Percentiles rank a stretch among this genome's conserved stretches.
These are phyloP conservation scores for Chloromyia formosa DNA, from an alignment of 2,888 invertebrate genomes.

Conservation along the genomic window DNA sequence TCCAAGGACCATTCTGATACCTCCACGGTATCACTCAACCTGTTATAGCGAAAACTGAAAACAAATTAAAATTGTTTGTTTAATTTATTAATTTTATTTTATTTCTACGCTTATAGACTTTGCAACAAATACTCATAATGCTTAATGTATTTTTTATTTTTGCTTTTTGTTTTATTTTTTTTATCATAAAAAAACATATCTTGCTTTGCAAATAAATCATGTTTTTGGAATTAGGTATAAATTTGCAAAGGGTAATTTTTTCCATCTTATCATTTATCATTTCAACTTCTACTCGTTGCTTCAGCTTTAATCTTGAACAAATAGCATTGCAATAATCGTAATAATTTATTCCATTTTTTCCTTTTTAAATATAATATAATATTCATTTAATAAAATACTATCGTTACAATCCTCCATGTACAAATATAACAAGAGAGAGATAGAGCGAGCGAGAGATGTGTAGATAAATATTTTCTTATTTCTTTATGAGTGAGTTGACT, in stretches of 20 bases:
- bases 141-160: conserved; percentile 23
- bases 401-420: conserved; percentile 29
- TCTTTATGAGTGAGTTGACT: too few species aligned
- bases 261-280: too few species aligned
- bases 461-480: background rate
- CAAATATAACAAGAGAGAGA: conserved; percentile 38
- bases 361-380: conserved; percentile 25
- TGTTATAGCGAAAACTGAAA: too few species aligned
- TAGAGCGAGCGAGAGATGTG: conserved; percentile 7
- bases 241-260: conserved; percentile 9
- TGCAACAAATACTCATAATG: conserved; percentile 39
- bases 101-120: conserved; percentile 40
- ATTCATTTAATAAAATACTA: conserved; percentile 30
- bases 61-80: too few species aligned
- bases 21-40: too few species aligned
- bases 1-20: too few species aligned
- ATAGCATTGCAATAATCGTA: conserved; percentile 38
- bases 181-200: conserved; percentile 26
- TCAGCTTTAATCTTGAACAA: conserved; percentile 24
- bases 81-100: conserved; percentile 31
- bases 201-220: conserved; percentile 18
- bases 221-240: conserved; percentile 6
- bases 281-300: background rate
- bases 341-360: conserved; percentile 15
- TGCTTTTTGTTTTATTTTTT: conserved; percentile 1